Conservation (phyloP, 2,888 invertebrate species). For the Tipula helvola region DNA sequence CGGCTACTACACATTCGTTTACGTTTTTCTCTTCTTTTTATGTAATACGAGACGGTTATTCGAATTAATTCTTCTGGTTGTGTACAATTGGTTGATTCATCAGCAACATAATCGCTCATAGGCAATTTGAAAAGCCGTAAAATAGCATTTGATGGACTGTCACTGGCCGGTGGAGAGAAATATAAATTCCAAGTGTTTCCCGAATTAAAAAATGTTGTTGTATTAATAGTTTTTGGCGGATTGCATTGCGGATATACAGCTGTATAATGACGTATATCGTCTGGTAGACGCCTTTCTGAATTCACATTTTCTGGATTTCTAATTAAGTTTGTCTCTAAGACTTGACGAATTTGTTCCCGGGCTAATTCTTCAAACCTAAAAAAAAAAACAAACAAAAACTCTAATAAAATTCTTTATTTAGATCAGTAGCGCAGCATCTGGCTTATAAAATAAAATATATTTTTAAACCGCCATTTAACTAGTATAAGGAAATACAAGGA, state of each 20-base stretch:
- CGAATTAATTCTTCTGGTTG: constrained; percentile 8
- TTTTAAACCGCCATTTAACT: too few relatives aligned
- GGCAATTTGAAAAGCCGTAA: background rate
- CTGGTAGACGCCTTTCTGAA: background rate
- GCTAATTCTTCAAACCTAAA: background rate
- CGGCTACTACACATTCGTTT: constrained; percentile 7
- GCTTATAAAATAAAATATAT: too few relatives aligned
- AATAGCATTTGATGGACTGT: background rate
- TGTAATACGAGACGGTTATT: background rate
- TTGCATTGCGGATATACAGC: background rate
- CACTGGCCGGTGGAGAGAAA: constrained; percentile 4
- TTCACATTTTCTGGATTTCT: background rate
- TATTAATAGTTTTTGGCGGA: background rate
- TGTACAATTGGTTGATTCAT: background rate
- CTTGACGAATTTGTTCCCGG: background rate
- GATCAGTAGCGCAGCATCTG: too few relatives aligned
- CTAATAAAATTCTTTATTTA: too few relatives aligned
- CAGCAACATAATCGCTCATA: background rate
- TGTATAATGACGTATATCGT: background rate
- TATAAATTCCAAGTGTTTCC: constrained; percentile 6
- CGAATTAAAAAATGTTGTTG: background rate
- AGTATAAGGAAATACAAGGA: too few relatives aligned
- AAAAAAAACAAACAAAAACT: background rate
- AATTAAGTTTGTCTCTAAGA: background rate
- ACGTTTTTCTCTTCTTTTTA: background rate